phyloP scores from a whole-genome alignment of 2,113 vertebrate species.

The Turnix velox region DNA sequence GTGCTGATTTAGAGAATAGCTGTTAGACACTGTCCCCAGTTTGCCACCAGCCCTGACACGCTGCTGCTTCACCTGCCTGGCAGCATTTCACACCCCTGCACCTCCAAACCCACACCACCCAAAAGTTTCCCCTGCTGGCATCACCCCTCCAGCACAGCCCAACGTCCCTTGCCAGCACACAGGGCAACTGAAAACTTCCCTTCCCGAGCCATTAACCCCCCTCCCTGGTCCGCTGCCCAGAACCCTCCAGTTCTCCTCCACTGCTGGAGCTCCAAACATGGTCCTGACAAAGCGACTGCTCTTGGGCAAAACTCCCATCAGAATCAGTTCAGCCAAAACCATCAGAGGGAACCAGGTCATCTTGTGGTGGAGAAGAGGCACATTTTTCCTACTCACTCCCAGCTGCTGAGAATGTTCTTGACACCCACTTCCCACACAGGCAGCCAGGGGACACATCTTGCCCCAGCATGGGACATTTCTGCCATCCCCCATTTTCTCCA shows the following conservation, averaged over 20 bases:
- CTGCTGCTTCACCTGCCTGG: background rate
- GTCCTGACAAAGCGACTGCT: background rate
- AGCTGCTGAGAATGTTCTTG: background rate
- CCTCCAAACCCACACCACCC: background rate
- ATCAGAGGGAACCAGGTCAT: background rate
- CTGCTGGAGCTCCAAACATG: background rate
- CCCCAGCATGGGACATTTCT: background rate
- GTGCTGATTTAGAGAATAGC: background rate
- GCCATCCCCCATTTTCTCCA: background rate
- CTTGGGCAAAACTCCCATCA: background rate
- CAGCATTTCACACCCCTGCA: background rate
- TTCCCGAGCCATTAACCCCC: background rate
- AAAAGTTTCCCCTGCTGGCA: rapidly evolving
- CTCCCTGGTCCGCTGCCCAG: background rate
- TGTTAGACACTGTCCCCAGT: background rate
- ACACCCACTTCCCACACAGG: background rate
- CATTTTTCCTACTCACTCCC: rapidly evolving
- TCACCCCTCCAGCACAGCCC: background rate
- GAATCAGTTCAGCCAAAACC: background rate
- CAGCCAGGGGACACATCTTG: background rate
- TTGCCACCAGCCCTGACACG: background rate
- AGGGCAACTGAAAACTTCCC: background rate
- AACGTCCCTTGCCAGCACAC: rapidly evolving
- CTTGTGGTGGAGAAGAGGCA: background rate
- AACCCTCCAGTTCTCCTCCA: background rate